These are phyloP conservation scores for Aurelia aurita DNA, from an alignment of 30 jellyfish, hydroid and myxozoan genomes.

Conservation along the genomic window DNA sequence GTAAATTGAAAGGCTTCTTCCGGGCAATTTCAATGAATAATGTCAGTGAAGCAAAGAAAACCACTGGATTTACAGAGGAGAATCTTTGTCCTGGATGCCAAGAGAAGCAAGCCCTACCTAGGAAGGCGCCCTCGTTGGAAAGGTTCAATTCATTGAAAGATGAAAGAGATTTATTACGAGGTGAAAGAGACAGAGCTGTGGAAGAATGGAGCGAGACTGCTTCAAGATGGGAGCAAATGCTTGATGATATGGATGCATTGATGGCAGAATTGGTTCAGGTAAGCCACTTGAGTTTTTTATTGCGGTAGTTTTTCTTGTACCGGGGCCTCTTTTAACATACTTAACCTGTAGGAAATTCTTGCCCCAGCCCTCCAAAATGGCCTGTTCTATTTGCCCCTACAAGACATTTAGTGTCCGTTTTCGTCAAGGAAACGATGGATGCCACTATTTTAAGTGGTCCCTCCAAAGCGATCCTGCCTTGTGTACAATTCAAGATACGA, in stretches of 20 bases:
- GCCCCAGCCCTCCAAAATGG: too few relatives aligned
- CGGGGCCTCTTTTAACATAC: too few relatives aligned
- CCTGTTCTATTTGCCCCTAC: too few relatives aligned
- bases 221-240: constrained; percentile 83
- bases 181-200: constrained; percentile 82
- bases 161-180: constrained; percentile 39
- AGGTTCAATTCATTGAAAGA: constrained; percentile 28
- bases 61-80: constrained; percentile 4
- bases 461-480: too few relatives aligned
- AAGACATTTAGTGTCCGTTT: too few relatives aligned
- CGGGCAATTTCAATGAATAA: constrained; percentile 44
- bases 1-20: constrained; percentile 33
- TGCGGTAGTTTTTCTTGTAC: too few relatives aligned
- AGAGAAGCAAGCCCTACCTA: background rate
- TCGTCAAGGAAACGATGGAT: too few relatives aligned
- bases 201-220: constrained; percentile 92
- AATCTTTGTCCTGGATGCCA: constrained; percentile 16
- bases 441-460: too few relatives aligned
- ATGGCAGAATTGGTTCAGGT: constrained; percentile 71
- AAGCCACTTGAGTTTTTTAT: background rate
- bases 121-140: constrained; percentile 39
- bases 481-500: too few relatives aligned
- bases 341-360: too few relatives aligned
- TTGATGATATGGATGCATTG: constrained; percentile 83
- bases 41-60: constrained; percentile 14